Evolutionary conservation across 2,888 invertebrate species (phyloP), one percentile per base, ranked within the genome.

Genomic region (Arenicola marina): DNA sequence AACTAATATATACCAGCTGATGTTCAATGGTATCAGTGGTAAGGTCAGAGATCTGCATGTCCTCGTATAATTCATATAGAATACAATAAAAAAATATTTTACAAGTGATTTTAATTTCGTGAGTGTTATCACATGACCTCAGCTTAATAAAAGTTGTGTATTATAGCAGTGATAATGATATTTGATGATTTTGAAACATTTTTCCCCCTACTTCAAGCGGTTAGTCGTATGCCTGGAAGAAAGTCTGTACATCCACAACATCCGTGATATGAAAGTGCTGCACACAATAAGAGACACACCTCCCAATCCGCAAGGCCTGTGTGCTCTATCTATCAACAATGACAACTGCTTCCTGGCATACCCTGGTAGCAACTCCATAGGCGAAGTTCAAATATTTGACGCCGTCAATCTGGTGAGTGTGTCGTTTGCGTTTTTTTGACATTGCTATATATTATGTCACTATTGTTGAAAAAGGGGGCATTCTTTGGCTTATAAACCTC

Each of bases 211-310:
- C 29, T 7, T 28, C 53, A 87, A 92, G 92, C 88, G 98, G 79
- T 87, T 99, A 83, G 91, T 99, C 72, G 98, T 99, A 73, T 97
- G 97, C 84, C 86, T 99, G 78, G 97, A 98, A 85, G 98, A 98
- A 84, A 93, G 93, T 75, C 88, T 99, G 73, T 96, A 96, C 85
- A 95, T 99, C 82, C 98, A 99, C 87, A 97, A 96, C 86, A 96
- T 99, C 78, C 90, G 83, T 21, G 95, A 97, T 84, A 96, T 97
- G 96, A 95, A 94, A 86, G 92, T 97, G 71, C 87, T 98, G 79
- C 98, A 99, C 86, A 96, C 95, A 65, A 98, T 99, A 82, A 89
- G 95, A 76, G 98, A 99, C 85, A 98, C 98, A 67, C 98, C 99
- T 68, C 91, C 93, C 66, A 99, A 99, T 87, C 91, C 92, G 61